Evolutionary conservation across 1,140 invertebrate species (phyloP).

Genomic region (Harlomillsia oculata): DNA sequence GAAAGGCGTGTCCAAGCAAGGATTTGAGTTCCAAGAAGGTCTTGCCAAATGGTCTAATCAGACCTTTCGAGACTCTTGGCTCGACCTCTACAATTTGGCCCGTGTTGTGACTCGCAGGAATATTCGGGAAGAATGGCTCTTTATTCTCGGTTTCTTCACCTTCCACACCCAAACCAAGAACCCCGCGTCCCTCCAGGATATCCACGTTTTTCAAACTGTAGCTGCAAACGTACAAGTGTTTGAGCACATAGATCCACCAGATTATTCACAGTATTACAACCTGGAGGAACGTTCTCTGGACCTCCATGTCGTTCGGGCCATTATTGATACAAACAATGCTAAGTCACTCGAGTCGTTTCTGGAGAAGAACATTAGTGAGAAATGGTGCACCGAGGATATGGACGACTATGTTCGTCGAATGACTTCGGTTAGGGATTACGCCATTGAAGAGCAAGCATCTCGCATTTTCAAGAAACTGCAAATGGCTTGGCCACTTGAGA

Average conservation of each 20-base stretch:
- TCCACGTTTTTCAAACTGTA: conserved; percentile 4
- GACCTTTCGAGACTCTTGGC: conserved; percentile 10
- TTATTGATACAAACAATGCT: background rate
- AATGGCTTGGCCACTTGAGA: background rate
- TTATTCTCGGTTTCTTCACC: conserved; percentile 1
- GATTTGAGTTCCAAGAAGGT: conserved; percentile 7
- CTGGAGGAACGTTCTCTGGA: conserved; percentile 1
- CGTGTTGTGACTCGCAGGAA: background rate
- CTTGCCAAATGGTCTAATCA: background rate
- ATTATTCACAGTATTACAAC: background rate
- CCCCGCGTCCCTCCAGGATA: background rate
- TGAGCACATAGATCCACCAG: background rate
- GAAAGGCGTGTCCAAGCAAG: background rate
- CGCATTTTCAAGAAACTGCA: background rate
- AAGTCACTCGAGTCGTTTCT: background rate
- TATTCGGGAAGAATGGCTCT: conserved; percentile 8
- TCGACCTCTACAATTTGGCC: conserved; percentile 12
- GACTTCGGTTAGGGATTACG: background rate
- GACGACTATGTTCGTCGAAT: background rate
- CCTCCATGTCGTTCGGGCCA: background rate
- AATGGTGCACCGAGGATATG: background rate
- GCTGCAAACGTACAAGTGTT: conserved; percentile 7
- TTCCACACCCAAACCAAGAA: too few relatives aligned
- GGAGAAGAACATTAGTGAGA: background rate
- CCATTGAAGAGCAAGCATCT: background rate